A percentile compares a stretch with the other conserved stretches of the same genome.
These are phyloP conservation scores for Lysiphlebus fabarum DNA, from an alignment of 1,140 invertebrate species.

Conservation along the genomic window DNA sequence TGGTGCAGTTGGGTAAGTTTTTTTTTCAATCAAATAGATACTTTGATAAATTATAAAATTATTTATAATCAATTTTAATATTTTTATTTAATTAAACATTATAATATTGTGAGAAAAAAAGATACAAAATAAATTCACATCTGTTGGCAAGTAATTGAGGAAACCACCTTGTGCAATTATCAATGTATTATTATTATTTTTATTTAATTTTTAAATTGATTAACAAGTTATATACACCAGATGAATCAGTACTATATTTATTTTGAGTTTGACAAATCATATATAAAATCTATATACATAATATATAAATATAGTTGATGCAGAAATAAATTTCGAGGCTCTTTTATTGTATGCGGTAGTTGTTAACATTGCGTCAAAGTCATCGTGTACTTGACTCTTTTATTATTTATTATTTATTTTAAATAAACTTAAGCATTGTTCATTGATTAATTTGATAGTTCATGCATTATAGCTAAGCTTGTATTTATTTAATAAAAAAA, in stretches of 20 bases:
- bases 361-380: constrained; percentile 35
- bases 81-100: too few relatives aligned
- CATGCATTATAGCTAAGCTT: too few relatives aligned
- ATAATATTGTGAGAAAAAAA: too few relatives aligned
- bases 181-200: background rate
- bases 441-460: too few relatives aligned
- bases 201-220: background rate
- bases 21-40: too few relatives aligned
- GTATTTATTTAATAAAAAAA: background rate
- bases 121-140: constrained; percentile 5
- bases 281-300: constrained; percentile 14
- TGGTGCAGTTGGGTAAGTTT: constrained; percentile 73
- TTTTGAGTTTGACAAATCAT: constrained; percentile 46
- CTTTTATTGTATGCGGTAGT: constrained; percentile 2
- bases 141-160: constrained; percentile 19
- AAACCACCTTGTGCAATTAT: constrained; percentile 17
- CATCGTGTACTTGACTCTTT: constrained; percentile 43
- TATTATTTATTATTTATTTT: background rate
- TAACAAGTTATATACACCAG: background rate
- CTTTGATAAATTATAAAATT: too few relatives aligned
- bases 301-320: too few relatives aligned
- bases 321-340: constrained; percentile 40
- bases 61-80: too few relatives aligned
- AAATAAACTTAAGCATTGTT: background rate
- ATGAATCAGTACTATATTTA: constrained; percentile 37